Evolutionary conservation across 1,140 invertebrate species (phyloP).

Genomic region (Eufriesea mexicana): DNA sequence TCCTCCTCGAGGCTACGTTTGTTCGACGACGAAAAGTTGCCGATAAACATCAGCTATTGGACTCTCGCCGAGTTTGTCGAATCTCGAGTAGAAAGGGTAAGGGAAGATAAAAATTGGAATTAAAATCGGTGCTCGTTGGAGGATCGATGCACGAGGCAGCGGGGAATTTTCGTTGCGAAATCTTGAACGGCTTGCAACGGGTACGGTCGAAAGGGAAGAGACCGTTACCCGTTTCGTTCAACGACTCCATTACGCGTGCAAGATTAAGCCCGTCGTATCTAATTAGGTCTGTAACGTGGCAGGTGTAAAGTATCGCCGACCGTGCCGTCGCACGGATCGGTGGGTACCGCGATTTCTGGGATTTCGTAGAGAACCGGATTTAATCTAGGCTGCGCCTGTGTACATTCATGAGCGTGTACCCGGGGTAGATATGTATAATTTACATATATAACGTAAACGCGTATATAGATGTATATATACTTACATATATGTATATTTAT

Average conservation of each 20-base stretch:
- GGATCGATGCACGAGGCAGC: background rate
- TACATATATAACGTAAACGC: background rate
- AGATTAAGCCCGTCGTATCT: conserved; percentile 41
- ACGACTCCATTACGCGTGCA: conserved; percentile 14
- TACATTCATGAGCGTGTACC: background rate
- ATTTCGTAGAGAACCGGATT: conserved; percentile 55
- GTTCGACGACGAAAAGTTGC: background rate
- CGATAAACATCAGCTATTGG: background rate
- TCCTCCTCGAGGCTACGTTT: background rate
- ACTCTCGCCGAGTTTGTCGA: conserved; percentile 27
- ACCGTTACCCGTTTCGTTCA: conserved; percentile 20
- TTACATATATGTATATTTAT: conserved; percentile 51
- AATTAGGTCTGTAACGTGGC: conserved; percentile 53
- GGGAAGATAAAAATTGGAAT: background rate
- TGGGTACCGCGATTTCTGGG: conserved; percentile 48
- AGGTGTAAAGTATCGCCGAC: conserved; percentile 49
- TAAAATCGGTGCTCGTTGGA: background rate
- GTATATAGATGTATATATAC: background rate
- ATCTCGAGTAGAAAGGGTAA: background rate
- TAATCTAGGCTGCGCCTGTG: conserved; percentile 38
- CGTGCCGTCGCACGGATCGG: conserved; percentile 37
- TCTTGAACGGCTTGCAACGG: background rate
- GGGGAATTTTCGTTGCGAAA: background rate
- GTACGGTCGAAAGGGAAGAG: background rate
- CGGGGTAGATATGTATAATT: background rate